phyloP scores from a whole-genome alignment of 2,113 vertebrate species.

The Onychostruthus taczanowskii region DNA sequence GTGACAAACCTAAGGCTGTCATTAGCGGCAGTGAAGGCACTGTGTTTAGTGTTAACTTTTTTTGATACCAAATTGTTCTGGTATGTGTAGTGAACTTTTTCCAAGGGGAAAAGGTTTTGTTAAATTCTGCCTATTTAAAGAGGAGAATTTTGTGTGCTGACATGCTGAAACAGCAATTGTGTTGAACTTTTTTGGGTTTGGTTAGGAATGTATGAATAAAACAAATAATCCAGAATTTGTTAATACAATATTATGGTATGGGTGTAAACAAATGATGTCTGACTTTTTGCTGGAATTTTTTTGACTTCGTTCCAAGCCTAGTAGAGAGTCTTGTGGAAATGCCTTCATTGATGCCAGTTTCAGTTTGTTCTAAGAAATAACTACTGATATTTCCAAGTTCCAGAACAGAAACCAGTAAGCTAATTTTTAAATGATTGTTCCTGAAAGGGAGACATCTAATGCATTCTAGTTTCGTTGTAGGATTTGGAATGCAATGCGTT shows the following conservation, averaged over 20 bases:
- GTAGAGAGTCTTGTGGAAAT: background rate
- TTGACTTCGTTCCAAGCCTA: background rate
- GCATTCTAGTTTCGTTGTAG: background rate
- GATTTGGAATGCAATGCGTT: background rate
- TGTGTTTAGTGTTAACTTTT: background rate
- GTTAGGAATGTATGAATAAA: slow-evolving; percentile 31
- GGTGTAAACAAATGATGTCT: background rate
- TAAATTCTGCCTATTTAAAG: background rate
- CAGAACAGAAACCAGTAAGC: background rate
- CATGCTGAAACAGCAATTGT: background rate
- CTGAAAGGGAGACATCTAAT: background rate
- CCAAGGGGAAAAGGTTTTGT: background rate
- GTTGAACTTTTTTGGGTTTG: background rate
- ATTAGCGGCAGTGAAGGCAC: background rate
- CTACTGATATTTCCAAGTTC: background rate
- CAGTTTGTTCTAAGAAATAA: background rate
- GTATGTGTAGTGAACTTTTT: background rate
- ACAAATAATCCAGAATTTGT: background rate
- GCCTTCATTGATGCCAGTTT: background rate
- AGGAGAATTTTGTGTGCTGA: background rate
- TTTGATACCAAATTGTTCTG: background rate
- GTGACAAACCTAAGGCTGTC: background rate
- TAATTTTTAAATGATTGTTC: background rate
- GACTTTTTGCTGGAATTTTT: background rate
- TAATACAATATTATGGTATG: background rate